phyloP scores from a whole-genome alignment of 2,113 vertebrate species.

The Saiga tatarica region DNA sequence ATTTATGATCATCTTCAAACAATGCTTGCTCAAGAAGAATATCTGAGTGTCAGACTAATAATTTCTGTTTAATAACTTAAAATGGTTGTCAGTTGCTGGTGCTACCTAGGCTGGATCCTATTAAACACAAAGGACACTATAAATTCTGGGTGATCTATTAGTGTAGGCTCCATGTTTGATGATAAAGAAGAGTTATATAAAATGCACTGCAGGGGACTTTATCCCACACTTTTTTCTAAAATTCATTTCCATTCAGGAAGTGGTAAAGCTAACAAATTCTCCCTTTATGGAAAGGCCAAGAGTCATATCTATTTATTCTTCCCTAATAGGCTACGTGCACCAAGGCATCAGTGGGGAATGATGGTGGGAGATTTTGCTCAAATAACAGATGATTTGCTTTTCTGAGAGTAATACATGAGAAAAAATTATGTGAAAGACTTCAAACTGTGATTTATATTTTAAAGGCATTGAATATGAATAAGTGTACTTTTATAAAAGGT shows the following conservation, averaged over 20 bases:
- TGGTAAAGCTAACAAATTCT: slow-evolving; percentile 20
- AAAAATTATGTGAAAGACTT: background rate
- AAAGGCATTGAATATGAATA: background rate
- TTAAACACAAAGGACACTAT: background rate
- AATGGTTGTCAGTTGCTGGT: background rate
- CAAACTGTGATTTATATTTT: background rate
- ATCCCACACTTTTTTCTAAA: background rate
- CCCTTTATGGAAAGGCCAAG: background rate
- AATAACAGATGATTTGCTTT: background rate
- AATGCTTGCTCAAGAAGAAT: background rate
- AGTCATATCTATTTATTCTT: background rate
- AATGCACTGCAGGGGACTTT: background rate
- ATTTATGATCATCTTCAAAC: background rate
- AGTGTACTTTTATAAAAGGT: background rate
- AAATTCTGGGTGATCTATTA: background rate
- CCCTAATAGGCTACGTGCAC: background rate
- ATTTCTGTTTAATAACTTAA: background rate
- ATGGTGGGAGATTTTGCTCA: background rate
- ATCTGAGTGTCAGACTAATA: background rate
- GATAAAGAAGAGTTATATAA: background rate
- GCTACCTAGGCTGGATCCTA: background rate
- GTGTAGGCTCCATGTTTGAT: background rate
- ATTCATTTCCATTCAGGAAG: background rate
- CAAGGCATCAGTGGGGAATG: background rate
- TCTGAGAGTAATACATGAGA: background rate